Percentiles rank a stretch among this genome's conserved stretches.
Evolutionary conservation across 2,888 invertebrate genomes (phyloP).

Genomic region (Odontocolon sp.): DNA sequence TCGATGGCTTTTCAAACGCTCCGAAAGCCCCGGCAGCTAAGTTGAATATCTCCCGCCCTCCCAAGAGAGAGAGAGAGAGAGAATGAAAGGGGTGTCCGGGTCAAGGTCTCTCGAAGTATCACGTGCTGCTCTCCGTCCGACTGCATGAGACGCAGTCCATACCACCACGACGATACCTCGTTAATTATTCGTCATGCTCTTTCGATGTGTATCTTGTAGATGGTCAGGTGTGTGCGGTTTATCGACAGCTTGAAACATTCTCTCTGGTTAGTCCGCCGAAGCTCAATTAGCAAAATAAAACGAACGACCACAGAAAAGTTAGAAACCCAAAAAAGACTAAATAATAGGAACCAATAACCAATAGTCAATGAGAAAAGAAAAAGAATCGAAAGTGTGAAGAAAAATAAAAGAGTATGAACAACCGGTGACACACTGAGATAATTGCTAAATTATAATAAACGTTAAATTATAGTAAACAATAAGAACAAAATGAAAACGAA

Average conservation of each 20-base stretch:
- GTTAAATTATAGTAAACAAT: slow-evolving; percentile 50
- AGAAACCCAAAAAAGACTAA: slow-evolving; percentile 7
- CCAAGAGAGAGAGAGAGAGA: slow-evolving; percentile 23
- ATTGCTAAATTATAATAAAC: background rate
- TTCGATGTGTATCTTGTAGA: slow-evolving; percentile 6
- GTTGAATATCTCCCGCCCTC: slow-evolving; percentile 22
- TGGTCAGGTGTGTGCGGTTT: slow-evolving; percentile 37
- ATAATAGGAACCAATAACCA: background rate
- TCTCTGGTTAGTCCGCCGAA: slow-evolving; percentile 63
- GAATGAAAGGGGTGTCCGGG: slow-evolving; percentile 36
- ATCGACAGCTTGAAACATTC: slow-evolving; percentile 64
- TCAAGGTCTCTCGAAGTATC: slow-evolving; percentile 50
- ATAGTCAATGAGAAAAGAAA: background rate
- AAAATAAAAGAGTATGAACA: too few species aligned
- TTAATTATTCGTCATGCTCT: slow-evolving; percentile 11
- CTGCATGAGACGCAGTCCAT: slow-evolving; percentile 39
- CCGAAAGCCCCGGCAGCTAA: slow-evolving; percentile 29
- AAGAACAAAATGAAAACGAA: slow-evolving; percentile 67
- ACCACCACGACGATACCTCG: slow-evolving; percentile 38
- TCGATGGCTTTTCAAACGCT: too few species aligned
- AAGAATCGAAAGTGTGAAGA: slow-evolving; percentile 4
- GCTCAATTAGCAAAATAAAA: slow-evolving; percentile 46
- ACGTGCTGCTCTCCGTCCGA: slow-evolving; percentile 48
- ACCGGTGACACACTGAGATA: too few species aligned
- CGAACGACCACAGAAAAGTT: slow-evolving; percentile 4